Conservation (phyloP, 1,140 invertebrate species). For the Manduca sexta region DNA sequence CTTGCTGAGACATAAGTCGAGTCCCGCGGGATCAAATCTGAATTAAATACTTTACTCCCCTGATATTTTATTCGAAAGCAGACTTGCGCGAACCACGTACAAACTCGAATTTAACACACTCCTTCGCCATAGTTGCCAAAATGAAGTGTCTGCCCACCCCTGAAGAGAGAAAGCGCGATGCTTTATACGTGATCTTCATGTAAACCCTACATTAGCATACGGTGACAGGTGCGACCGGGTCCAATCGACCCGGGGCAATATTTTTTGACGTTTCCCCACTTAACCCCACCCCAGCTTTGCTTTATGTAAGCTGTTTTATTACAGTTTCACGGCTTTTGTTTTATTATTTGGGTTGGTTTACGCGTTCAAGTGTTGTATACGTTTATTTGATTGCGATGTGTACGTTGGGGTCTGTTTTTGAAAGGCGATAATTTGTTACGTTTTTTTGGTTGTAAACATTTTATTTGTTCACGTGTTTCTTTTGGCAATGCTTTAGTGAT, state of each 20-base stretch:
- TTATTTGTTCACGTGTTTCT: not conserved
- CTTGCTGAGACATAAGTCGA: too few species aligned
- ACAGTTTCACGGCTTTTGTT: constrained; percentile 14
- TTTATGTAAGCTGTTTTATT: constrained; percentile 24
- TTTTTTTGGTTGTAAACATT: not conserved
- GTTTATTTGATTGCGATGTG: constrained; percentile 3
- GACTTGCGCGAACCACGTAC: too few species aligned
- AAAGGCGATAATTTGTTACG: not conserved
- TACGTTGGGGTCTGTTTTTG: not conserved
- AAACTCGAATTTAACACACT: too few species aligned
- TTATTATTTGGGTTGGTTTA: constrained; percentile 7
- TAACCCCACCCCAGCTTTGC: constrained; percentile 5
- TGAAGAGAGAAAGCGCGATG: too few species aligned
- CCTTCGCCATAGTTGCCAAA: too few species aligned
- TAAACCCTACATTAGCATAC: constrained; percentile 33
- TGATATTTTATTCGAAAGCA: too few species aligned
- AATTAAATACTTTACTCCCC: too few species aligned
- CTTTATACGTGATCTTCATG: too few species aligned
- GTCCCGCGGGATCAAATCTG: too few species aligned
- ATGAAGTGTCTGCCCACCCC: too few species aligned
- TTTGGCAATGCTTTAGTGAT: too few species aligned
- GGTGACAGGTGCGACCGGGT: constrained; percentile 40
- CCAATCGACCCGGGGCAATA: constrained; percentile 8
- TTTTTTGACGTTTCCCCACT: constrained; percentile 10
- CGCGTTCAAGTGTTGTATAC: not conserved